These are phyloP conservation scores for Gambusia affinis DNA, from an alignment of 2,113 vertebrate species.

Conservation along the genomic window DNA sequence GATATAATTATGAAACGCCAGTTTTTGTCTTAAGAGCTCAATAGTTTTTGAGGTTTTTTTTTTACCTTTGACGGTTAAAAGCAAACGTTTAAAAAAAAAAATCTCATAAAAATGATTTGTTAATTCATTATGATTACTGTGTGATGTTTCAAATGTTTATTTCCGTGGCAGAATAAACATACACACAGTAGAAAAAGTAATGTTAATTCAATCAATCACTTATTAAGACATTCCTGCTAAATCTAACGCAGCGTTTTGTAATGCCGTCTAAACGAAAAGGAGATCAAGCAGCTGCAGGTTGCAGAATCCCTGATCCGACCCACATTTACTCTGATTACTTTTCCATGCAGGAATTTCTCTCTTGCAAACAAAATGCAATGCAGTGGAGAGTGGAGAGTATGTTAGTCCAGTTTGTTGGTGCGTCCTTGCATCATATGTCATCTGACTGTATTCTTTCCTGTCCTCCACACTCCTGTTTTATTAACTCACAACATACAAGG, in stretches of 20 bases:
- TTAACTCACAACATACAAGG: constrained; percentile 2
- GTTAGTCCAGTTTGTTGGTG: constrained; percentile 36
- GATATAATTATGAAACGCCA: no score
- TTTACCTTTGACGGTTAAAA: no score
- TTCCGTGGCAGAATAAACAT: not conserved
- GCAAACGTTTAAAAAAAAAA: no score
- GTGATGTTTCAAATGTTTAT: not conserved
- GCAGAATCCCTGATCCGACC: not conserved
- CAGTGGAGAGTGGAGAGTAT: constrained; percentile 51
- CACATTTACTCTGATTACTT: not conserved
- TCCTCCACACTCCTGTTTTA: constrained; percentile 3
- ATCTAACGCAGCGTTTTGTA: not conserved
- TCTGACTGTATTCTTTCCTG: not conserved
- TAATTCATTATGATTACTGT: no score
- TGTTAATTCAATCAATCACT: not conserved
- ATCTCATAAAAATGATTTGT: no score
- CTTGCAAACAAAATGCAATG: constrained; percentile 27
- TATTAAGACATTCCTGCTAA: not conserved
- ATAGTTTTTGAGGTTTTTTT: no score
- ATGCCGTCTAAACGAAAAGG: not conserved
- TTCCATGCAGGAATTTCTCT: constrained; percentile 2
- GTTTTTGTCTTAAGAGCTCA: no score
- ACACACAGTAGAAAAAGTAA: not conserved
- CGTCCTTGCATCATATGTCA: constrained; percentile 29
- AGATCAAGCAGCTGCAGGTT: not conserved